Percentiles rank a stretch among this genome's conserved stretches.
Conservation (phyloP, 2,888 invertebrate species). For the Danaus chrysippus region DNA sequence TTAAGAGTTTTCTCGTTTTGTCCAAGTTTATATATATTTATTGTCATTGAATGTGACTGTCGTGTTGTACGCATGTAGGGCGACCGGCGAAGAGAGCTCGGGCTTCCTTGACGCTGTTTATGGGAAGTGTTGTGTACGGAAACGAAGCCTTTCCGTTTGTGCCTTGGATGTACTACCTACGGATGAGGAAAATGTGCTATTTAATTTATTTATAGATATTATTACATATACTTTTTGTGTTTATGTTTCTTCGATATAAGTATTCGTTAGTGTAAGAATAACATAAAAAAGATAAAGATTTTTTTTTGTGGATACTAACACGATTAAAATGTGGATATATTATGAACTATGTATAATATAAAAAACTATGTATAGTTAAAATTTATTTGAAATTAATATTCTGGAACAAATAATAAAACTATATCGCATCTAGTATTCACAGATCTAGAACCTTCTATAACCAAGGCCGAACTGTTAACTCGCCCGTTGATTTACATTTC, state of each 20-base stretch:
- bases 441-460: constrained; percentile 10
- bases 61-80: constrained; percentile 17
- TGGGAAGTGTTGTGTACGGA: constrained; percentile 44
- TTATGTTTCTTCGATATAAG: too few relatives aligned
- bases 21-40: constrained; percentile 2
- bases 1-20: not conserved
- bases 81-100: constrained; percentile 34
- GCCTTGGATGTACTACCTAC: constrained; percentile 27
- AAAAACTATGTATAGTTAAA: not conserved
- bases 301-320: too few relatives aligned
- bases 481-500: constrained; percentile 15
- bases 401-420: too few relatives aligned
- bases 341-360: too few relatives aligned
- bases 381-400: not conserved
- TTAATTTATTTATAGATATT: not conserved
- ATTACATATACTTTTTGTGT: not conserved
- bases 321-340: too few relatives aligned
- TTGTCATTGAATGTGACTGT: constrained; percentile 3
- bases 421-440: constrained; percentile 17
- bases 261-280: too few relatives aligned
- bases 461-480: constrained; percentile 15
- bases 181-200: not conserved
- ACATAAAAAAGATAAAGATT: too few relatives aligned
- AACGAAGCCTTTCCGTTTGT: constrained; percentile 31
- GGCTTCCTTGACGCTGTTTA: constrained; percentile 43